Conservation (phyloP, 1,140 invertebrate species). For the Chironomus striatipennis region DNA sequence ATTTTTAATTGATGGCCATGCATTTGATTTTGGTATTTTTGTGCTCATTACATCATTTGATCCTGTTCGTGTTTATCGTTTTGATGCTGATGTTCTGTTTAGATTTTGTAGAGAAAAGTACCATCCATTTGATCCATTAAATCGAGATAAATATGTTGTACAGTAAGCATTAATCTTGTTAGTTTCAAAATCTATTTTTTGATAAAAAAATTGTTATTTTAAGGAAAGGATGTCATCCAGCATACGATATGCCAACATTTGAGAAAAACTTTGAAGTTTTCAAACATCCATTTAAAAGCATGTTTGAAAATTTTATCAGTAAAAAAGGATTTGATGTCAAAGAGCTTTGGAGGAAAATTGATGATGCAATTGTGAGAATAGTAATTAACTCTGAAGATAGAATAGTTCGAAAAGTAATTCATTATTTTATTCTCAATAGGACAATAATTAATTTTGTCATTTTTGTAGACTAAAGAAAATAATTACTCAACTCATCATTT, state of each 20-base stretch:
- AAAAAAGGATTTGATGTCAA: neutral
- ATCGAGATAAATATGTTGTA: neutral
- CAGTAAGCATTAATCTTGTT: no score
- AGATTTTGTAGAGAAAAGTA: neutral
- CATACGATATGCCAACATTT: neutral
- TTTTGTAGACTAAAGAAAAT: neutral
- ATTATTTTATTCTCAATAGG: no score
- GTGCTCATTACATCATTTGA: neutral
- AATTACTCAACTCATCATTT: neutral
- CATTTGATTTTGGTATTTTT: conserved; percentile 1
- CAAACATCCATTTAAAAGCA: neutral
- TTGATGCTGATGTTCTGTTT: neutral
- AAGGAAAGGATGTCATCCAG: neutral
- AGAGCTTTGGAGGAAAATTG: neutral
- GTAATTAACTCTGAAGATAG: neutral
- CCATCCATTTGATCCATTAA: neutral
- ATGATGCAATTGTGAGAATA: neutral
- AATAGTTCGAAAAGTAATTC: neutral
- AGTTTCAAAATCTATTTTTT: no score
- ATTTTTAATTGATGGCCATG: neutral
- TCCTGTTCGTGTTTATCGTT: neutral
- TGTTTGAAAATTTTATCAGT: neutral
- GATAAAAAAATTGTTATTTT: neutral
- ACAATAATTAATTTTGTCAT: no score
- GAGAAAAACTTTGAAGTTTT: neutral